Evolutionary conservation across 2,113 vertebrate species (phyloP).

Genomic region (Parotia lawesii): DNA sequence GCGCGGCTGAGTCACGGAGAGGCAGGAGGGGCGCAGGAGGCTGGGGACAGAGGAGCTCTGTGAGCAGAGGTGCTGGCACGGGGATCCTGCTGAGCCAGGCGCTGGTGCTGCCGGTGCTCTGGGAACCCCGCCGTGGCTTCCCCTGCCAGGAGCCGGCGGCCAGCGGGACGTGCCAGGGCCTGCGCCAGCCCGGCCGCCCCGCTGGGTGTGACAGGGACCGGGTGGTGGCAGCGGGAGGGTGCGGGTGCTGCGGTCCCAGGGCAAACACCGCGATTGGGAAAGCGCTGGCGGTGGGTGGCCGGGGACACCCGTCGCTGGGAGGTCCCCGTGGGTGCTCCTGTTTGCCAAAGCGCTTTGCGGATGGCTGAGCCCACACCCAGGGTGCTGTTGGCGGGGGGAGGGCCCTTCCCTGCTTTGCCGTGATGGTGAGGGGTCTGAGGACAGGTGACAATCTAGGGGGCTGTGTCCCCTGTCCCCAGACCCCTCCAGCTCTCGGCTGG

Average conservation of each 20-base stretch:
- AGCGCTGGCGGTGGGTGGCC: neutral
- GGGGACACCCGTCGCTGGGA: neutral
- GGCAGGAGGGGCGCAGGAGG: neutral
- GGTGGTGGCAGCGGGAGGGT: neutral
- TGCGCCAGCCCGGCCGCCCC: fast-evolving
- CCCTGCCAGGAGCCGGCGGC: neutral
- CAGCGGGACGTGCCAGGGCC: neutral
- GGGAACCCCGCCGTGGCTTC: neutral
- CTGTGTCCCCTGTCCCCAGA: neutral
- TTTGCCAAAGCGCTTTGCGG: fast-evolving
- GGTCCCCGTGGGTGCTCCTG: neutral
- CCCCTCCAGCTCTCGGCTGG: neutral
- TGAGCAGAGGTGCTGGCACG: neutral
- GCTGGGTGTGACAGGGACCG: neutral
- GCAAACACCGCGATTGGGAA: neutral
- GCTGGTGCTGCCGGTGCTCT: neutral
- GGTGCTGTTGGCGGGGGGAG: neutral
- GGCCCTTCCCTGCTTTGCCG: neutral
- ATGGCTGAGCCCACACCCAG: neutral
- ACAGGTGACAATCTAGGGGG: neutral
- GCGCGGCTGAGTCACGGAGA: neutral
- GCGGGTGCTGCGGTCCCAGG: neutral
- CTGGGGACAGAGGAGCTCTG: neutral
- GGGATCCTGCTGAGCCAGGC: neutral
- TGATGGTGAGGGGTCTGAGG: neutral